Conservation (phyloP, 2,113 vertebrate species). For the Vicugna pacos region DNA sequence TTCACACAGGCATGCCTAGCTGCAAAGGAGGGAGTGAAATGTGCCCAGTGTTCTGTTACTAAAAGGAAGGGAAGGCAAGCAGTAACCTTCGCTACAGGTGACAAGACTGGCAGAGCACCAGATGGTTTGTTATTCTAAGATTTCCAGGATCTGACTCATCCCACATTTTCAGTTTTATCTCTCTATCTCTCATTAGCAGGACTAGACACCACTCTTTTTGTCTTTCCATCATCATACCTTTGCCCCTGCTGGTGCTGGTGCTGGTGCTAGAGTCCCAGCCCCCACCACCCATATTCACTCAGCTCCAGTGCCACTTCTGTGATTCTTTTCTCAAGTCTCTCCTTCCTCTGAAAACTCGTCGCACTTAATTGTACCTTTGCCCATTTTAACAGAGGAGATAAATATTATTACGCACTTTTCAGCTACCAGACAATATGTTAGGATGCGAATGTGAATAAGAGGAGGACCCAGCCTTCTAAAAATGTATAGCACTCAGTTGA, state of each 20-base stretch:
- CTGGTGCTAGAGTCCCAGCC: not conserved
- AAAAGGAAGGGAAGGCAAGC: not conserved
- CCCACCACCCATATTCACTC: not conserved
- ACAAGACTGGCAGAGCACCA: not conserved
- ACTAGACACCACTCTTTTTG: not conserved
- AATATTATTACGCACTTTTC: not conserved
- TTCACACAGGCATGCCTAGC: rapidly evolving
- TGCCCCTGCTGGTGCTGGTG: too few species aligned
- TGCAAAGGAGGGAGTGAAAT: not conserved
- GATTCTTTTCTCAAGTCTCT: not conserved
- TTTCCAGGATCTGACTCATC: not conserved
- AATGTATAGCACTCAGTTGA: not conserved
- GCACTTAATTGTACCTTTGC: not conserved
- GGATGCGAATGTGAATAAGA: not conserved
- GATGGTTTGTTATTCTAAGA: not conserved
- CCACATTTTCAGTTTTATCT: not conserved
- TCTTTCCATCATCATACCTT: not conserved
- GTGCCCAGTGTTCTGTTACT: not conserved
- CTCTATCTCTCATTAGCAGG: not conserved
- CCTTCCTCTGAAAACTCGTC: not conserved
- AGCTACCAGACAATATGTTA: not conserved
- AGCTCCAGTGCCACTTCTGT: too few species aligned
- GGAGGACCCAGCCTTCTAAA: not conserved
- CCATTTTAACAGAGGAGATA: not conserved
- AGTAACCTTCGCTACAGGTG: not conserved